Evolutionary conservation across 2,888 invertebrate genomes (phyloP), one percentile per base, ranked within the genome.

Genomic region (Chouioia cunea): DNA sequence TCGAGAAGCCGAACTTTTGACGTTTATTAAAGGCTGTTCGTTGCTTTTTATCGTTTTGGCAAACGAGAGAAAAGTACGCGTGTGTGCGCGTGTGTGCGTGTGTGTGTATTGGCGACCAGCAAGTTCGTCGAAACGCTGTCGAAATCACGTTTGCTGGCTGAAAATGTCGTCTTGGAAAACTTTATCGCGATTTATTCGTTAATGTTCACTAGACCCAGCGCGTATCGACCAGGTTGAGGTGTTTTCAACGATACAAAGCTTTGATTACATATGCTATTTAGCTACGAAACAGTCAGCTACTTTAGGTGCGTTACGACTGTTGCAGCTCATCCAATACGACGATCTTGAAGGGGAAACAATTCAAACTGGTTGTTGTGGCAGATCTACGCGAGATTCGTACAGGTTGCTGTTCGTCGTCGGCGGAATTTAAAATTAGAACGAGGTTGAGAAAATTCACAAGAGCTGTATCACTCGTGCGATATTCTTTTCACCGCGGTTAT

Each of bases 41-140:
- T 53, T 54, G 59, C 47, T 54, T 67, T 36, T 60, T 67, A 67
- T 67, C 67, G 67, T 60, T 67, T 67, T 67, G 67, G 67, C 66
- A 66, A 66, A 23, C 44, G 23, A 8, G 46, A 27, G 58, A 52
- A 23, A 65, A 59, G 27, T 52, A 27, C 27, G 22, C 18, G 15
- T 56, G 23, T n/a, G n/a, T 10, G 57, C 1, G 47, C 12, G 4
- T 43, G 47, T 27, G n/a, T n/a, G n/a, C n/a, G n/a, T n/a, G n/a
- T n/a, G n/a, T n/a, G n/a, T n/a, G n/a, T n/a, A n/a, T n/a, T n/a
- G n/a, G 36, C 36, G 36, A 27, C 1, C 54, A n/a, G 66, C 36
- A 22, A 59, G 36, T 68, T 62, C 62, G 23, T 50, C 56, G 62
- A 68, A 57, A 22, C 50, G 23, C 56, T 62, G 56, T 63, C 62